A percentile compares a stretch with the other conserved stretches of the same genome.
Evolutionary conservation across 2,888 invertebrate genomes (phyloP).

Genomic region (Schizaphis graminum): DNA sequence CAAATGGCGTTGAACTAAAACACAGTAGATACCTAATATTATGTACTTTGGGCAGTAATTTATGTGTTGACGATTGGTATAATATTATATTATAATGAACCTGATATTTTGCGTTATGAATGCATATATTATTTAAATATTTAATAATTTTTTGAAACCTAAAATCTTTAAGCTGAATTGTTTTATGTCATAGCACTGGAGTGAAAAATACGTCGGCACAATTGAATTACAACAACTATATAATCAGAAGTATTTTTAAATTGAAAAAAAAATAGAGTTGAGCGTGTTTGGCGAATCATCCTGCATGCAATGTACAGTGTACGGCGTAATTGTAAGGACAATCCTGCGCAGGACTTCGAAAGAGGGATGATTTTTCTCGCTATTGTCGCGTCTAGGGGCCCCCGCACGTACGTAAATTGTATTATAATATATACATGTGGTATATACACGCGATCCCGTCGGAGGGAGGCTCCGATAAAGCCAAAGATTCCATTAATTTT

Average conservation of each 20-base stretch:
- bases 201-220: background rate
- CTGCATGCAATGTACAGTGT: background rate
- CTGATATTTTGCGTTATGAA: no score
- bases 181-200: background rate
- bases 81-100: no score
- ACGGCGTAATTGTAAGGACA: background rate
- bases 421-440: background rate
- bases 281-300: no score
- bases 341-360: background rate
- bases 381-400: background rate
- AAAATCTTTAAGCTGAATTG: background rate
- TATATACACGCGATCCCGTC: background rate
- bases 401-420: background rate
- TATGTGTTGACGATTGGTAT: no score
- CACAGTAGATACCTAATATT: no score
- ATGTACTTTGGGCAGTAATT: no score
- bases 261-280: no score
- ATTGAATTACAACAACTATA: background rate
- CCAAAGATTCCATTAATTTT: conserved; percentile 40
- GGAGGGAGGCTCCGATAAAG: background rate
- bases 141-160: background rate
- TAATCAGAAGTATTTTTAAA: no score
- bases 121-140: no score
- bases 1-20: background rate
- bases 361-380: background rate